These are phyloP conservation scores for Nasonia oneida DNA, from an alignment of 2,888 invertebrate species.

Conservation along the genomic window DNA sequence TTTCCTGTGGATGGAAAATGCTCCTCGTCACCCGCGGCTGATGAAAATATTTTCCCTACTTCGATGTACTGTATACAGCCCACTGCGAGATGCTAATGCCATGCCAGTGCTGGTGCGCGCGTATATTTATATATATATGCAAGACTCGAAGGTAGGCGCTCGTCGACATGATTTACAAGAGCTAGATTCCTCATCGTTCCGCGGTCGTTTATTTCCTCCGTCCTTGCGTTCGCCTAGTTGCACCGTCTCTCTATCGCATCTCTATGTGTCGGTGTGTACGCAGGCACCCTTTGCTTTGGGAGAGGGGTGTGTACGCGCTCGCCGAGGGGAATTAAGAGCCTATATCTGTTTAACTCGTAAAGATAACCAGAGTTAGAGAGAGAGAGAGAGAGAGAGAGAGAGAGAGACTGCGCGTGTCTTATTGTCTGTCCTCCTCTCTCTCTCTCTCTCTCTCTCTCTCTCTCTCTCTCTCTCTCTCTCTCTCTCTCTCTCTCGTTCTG, in stretches of 20 bases:
- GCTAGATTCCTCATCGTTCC: slow-evolving; percentile 37
- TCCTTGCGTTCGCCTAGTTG: slow-evolving; percentile 31
- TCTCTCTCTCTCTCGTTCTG: background rate
- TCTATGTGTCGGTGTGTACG: background rate
- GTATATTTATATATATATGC: background rate
- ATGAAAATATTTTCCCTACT: slow-evolving; percentile 34
- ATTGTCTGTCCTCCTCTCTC: background rate
- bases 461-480: background rate
- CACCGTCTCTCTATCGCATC: background rate
- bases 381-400: slow-evolving; percentile 39
- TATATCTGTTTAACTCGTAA: slow-evolving; percentile 75
- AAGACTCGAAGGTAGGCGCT: background rate
- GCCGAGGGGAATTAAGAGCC: slow-evolving; percentile 41
- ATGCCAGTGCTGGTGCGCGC: background rate
- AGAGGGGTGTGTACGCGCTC: slow-evolving; percentile 40
- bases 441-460: background rate
- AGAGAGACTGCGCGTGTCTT: slow-evolving; percentile 62
- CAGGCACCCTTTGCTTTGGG: slow-evolving; percentile 59
- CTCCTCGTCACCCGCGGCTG: slow-evolving; percentile 34
- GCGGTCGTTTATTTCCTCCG: slow-evolving; percentile 70
- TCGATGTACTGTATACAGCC: background rate
- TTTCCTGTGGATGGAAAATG: slow-evolving; percentile 20
- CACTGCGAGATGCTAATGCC: background rate
- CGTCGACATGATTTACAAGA: background rate
- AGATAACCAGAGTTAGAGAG: slow-evolving; percentile 70